These are phyloP conservation scores for Mayetiola destructor DNA, from an alignment of 2,888 invertebrate genomes.

Conservation along the genomic window DNA sequence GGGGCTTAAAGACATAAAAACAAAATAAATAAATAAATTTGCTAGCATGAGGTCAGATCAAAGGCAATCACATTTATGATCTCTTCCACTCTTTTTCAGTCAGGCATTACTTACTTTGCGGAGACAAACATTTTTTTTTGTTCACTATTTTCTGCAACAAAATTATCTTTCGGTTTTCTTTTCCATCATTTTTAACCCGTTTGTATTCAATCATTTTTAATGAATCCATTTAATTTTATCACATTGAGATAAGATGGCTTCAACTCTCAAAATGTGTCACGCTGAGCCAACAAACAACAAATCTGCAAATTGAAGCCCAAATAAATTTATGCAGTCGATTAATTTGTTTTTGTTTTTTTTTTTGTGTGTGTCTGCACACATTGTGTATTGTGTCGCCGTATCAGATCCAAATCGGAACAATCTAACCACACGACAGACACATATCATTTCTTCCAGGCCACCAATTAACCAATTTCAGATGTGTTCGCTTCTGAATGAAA, in stretches of 20 bases:
- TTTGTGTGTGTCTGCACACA: too few relatives aligned
- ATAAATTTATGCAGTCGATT: constrained; percentile 1
- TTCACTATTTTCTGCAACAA: not conserved
- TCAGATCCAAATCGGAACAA: too few relatives aligned
- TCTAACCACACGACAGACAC: too few relatives aligned
- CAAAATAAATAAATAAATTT: too few relatives aligned
- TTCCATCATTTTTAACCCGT: not conserved
- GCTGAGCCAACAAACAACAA: not conserved
- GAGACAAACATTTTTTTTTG: not conserved
- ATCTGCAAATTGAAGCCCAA: not conserved
- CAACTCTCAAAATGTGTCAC: constrained; percentile 1
- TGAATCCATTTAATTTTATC: constrained; percentile 11
- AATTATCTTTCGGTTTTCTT: not conserved
- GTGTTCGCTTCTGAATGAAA: not conserved
- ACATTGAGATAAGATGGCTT: constrained; percentile 7
- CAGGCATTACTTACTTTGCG: not conserved
- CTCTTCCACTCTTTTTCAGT: not conserved
- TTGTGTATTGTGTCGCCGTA: too few relatives aligned
- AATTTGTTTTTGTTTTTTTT: too few relatives aligned
- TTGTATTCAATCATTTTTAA: constrained; percentile 2
- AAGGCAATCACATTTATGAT: not conserved
- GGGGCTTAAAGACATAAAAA: not conserved
- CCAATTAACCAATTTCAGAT: too few relatives aligned
- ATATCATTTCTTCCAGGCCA: too few relatives aligned
- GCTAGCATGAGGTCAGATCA: constrained; percentile 9